Percentiles rank a stretch among this genome's conserved stretches.
Evolutionary conservation across 2,797 vertebrate species (phyloP).

Genomic region (Ambastaia sidthimunki): DNA sequence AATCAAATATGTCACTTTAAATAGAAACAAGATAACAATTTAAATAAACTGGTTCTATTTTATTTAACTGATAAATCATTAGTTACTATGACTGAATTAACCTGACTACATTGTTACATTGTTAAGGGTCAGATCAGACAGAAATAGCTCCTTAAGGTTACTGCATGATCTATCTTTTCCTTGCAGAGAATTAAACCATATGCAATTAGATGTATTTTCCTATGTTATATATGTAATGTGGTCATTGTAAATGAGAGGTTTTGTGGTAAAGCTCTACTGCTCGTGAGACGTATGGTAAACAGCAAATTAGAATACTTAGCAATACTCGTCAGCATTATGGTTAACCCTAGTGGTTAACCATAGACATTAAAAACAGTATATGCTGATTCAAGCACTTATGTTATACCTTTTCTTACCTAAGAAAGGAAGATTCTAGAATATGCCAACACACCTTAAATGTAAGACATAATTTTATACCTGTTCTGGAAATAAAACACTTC

Average conservation of each 20-base stretch:
- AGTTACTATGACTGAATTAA: not conserved
- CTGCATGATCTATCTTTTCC: not conserved
- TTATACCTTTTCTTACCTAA: too few relatives aligned
- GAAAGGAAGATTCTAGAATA: not conserved
- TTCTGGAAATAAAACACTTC: not conserved
- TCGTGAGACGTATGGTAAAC: too few relatives aligned
- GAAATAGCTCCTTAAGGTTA: not conserved
- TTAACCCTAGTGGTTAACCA: not conserved
- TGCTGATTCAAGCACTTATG: not conserved
- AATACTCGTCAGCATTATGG: not conserved
- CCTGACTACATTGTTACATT: too few relatives aligned
- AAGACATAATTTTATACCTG: not conserved
- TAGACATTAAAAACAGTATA: not conserved
- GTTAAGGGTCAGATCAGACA: not conserved
- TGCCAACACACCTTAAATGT: not conserved
- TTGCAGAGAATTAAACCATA: not conserved
- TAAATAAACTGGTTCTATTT: too few relatives aligned
- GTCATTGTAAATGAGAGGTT: not conserved
- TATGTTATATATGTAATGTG: constrained; percentile 1
- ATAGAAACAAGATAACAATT: too few relatives aligned
- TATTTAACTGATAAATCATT: too few relatives aligned
- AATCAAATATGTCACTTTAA: too few relatives aligned
- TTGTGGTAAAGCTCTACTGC: not conserved
- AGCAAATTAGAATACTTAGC: not conserved
- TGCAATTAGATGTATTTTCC: not conserved